A percentile compares a stretch with the other conserved stretches of the same genome.
phyloP scores from a whole-genome alignment of 2,113 vertebrate genomes.

The Gobius niger region DNA sequence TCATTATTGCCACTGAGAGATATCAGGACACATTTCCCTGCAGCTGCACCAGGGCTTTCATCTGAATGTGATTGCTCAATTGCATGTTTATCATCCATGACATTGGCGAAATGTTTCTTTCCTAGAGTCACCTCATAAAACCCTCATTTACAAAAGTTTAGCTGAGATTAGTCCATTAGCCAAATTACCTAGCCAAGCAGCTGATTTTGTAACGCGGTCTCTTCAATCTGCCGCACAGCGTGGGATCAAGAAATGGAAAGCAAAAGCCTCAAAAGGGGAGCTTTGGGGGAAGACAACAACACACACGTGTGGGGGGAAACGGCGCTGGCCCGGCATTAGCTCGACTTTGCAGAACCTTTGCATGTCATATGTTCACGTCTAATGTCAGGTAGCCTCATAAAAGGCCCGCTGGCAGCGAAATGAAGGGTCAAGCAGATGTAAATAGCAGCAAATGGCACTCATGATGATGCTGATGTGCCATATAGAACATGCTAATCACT shows the following conservation, averaged over 20 bases:
- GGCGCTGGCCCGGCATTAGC: slow-evolving; percentile 26
- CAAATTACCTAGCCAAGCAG: slow-evolving; percentile 79
- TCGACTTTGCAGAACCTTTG: slow-evolving; percentile 43
- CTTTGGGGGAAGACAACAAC: slow-evolving; percentile 12
- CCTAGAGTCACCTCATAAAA: slow-evolving; percentile 77
- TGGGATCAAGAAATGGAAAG: slow-evolving; percentile 54
- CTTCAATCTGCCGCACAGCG: slow-evolving; percentile 80
- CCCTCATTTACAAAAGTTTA: slow-evolving; percentile 78
- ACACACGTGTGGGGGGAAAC: slow-evolving; percentile 11
- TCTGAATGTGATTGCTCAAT: slow-evolving; percentile 72
- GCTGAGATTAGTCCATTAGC: slow-evolving; percentile 80
- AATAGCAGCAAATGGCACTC: slow-evolving; percentile 41
- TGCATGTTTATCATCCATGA: slow-evolving; percentile 78
- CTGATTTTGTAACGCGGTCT: slow-evolving; percentile 74
- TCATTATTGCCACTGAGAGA: slow-evolving; percentile 62
- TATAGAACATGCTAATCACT: slow-evolving; percentile 1
- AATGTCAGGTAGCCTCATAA: slow-evolving; percentile 52
- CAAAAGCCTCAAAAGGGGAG: slow-evolving; percentile 30
- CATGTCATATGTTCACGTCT: slow-evolving; percentile 26
- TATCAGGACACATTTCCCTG: slow-evolving; percentile 53
- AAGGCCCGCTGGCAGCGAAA: slow-evolving; percentile 32
- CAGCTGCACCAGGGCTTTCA: slow-evolving; percentile 56
- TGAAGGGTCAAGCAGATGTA: slow-evolving; percentile 45
- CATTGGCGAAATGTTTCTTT: slow-evolving; percentile 74
- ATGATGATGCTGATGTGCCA: not conserved